Evolutionary conservation across 2,113 vertebrate species (phyloP), one percentile per base, ranked within the genome.

Genomic region (Dinomys branickii): DNA sequence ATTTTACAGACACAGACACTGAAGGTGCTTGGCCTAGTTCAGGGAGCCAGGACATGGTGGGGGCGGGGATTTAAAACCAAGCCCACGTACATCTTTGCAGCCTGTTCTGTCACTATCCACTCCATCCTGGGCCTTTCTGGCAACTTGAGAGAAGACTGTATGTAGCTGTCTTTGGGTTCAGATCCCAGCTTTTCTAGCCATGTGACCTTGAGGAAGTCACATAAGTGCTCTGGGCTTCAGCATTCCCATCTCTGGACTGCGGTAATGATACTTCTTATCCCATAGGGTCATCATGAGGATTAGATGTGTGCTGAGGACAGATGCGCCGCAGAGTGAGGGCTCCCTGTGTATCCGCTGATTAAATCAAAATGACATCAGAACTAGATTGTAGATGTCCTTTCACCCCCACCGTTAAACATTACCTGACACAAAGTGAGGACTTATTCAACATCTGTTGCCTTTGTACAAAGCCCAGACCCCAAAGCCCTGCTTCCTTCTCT

Each of bases 71-170:
- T 84, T n/a, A 10, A 2, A 35, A n/a, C 6, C 85, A 4, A 41
- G 26, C 80, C 67, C 47, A 59, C 13, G 3, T 1, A 38, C 0
- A 6, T 41, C 88, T 94, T 44, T 47, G 82, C 47, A 24, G 4
- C 30, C 12, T 14, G 2, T 56, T 69, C 1, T 5, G 65, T 17
- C 3, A 0, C 63, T 47, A 5, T 16, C 35, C 7, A 4, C 19
- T 16, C 65, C 10, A 0, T 0, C 16, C 13, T 7, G 0, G 17
- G 14, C 63, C 26, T 88, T 73, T 58, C 44, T 9, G 14, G 54
- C 9, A 1, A 0, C 35, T 58, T 63, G 52, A 86, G 73, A 73
- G 78, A 80, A 91, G 78, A 61, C 26, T 7, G 22, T 35, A 2
- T 26, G 30, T 10, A 28, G 6, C 38, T 26, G 3, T 38, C n/a